These are phyloP conservation scores for Pseudochirops corinnae DNA, from an alignment of 2,797 vertebrate genomes.

Conservation along the genomic window DNA sequence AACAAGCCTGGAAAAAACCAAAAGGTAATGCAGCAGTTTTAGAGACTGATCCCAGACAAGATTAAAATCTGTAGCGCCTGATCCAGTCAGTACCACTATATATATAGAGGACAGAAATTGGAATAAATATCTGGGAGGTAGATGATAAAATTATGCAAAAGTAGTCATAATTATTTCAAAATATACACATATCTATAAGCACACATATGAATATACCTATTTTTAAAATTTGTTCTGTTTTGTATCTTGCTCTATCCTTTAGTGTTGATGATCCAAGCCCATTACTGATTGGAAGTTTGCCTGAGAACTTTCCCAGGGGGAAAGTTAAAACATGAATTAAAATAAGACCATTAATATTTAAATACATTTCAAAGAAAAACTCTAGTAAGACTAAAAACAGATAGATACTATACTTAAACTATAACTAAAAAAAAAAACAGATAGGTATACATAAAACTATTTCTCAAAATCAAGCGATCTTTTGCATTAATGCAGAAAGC, in stretches of 20 bases:
- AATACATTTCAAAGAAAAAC: constrained; percentile 14
- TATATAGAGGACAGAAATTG: not conserved
- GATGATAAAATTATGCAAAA: not conserved
- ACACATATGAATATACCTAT: not conserved
- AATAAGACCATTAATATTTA: too few relatives aligned
- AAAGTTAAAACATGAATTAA: not conserved
- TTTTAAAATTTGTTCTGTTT: not conserved
- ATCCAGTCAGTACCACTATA: not conserved
- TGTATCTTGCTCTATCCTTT: not conserved
- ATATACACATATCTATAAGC: not conserved
- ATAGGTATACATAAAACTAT: not conserved
- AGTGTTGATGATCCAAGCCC: not conserved
- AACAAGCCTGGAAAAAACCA: constrained; percentile 28
- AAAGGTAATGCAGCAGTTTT: constrained; percentile 9
- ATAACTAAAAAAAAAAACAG: constrained; percentile 16
- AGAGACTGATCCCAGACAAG: constrained; percentile 24
- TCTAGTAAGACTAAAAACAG: not conserved
- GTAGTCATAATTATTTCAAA: not conserved
- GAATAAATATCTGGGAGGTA: not conserved
- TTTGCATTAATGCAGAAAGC: not conserved
- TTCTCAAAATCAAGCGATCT: not conserved
- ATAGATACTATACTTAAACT: not conserved
- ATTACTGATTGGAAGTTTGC: not conserved
- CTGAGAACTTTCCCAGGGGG: not conserved
- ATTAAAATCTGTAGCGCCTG: not conserved